Percentiles rank a stretch among this genome's conserved stretches.
These are phyloP conservation scores for Phragmatobia fuliginosa DNA, from an alignment of 2,888 invertebrate genomes.

Conservation along the genomic window DNA sequence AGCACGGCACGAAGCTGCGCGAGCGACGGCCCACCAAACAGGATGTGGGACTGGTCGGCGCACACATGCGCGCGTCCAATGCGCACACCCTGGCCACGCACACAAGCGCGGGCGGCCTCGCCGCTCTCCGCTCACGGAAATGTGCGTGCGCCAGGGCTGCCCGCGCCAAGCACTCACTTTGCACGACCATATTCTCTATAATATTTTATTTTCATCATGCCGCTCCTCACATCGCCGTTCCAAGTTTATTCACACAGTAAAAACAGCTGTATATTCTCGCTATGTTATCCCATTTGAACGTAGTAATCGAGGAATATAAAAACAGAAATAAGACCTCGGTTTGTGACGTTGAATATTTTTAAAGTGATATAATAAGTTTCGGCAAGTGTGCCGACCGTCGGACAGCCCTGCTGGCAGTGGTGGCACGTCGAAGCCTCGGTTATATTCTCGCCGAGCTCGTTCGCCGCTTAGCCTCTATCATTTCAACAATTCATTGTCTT, in stretches of 20 bases:
- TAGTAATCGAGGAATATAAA: conserved; percentile 16
- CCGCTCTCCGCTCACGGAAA: conserved; percentile 81
- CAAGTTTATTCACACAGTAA: conserved; percentile 46
- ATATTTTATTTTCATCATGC: conserved; percentile 51
- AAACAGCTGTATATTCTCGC: conserved; percentile 25
- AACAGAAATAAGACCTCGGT: conserved; percentile 3
- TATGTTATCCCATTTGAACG: conserved; percentile 28
- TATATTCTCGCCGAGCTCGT: conserved; percentile 38
- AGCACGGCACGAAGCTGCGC: conserved; percentile 75
- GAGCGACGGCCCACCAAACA: conserved; percentile 81
- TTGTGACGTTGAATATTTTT: conserved; percentile 13
- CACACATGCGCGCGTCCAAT: conserved; percentile 54
- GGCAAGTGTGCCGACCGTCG: conserved; percentile 10
- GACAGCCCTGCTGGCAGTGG: conserved; percentile 42
- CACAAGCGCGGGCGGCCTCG: conserved; percentile 77
- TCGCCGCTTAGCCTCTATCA: conserved; percentile 41
- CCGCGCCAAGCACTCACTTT: conserved; percentile 22
- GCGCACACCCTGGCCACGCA: conserved; percentile 57
- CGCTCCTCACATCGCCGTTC: conserved; percentile 25
- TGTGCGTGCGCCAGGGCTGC: conserved; percentile 77
- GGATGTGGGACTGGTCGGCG: conserved; percentile 86
- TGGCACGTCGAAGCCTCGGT: conserved; percentile 33
- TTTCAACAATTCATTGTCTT: conserved; percentile 51
- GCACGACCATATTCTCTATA: conserved; percentile 41
- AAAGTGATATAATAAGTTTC: conserved; percentile 9